A percentile compares a stretch with the other conserved stretches of the same genome.
Evolutionary conservation across 2,888 invertebrate species (phyloP).

Genomic region (Pocota personata): DNA sequence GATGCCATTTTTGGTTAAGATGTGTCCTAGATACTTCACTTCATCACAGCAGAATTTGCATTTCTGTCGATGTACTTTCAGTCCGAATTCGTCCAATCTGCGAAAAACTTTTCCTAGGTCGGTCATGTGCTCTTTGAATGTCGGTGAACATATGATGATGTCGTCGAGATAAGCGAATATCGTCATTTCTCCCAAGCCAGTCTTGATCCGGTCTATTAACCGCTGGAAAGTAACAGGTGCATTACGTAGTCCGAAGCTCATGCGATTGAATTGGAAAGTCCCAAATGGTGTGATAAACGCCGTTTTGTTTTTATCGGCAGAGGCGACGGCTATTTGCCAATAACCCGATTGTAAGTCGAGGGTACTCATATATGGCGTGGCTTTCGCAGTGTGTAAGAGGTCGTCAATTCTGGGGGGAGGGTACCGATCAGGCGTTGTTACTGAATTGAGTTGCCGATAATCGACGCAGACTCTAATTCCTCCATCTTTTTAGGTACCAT

Average conservation of each 20-base stretch:
- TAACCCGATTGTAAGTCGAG: conserved; percentile 79
- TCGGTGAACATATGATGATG: neutral
- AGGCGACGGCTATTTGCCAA: conserved; percentile 76
- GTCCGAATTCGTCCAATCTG: neutral
- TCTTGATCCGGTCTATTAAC: neutral
- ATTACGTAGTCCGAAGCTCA: conserved; percentile 29
- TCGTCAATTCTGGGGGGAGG: conserved; percentile 80
- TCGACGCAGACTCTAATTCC: conserved; percentile 75
- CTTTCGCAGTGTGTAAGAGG: conserved; percentile 66
- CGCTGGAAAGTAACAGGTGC: conserved; percentile 12
- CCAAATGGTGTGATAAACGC: no score
- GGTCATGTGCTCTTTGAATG: neutral
- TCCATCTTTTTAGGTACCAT: no score
- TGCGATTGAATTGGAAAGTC: neutral
- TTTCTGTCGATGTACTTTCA: neutral
- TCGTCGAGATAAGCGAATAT: neutral
- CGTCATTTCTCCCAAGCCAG: neutral
- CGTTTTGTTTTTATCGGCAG: neutral
- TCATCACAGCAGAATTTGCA: neutral
- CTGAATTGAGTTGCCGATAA: conserved; percentile 75
- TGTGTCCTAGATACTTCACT: no score
- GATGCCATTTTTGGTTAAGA: neutral
- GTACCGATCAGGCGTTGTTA: conserved; percentile 76
- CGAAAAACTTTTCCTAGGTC: neutral
- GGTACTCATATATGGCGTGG: conserved; percentile 70